Percentiles rank a stretch among this genome's conserved stretches.
Evolutionary conservation across 92 coral and sea anemone genomes (phyloP).

Genomic region (Galaxea fascicularis): DNA sequence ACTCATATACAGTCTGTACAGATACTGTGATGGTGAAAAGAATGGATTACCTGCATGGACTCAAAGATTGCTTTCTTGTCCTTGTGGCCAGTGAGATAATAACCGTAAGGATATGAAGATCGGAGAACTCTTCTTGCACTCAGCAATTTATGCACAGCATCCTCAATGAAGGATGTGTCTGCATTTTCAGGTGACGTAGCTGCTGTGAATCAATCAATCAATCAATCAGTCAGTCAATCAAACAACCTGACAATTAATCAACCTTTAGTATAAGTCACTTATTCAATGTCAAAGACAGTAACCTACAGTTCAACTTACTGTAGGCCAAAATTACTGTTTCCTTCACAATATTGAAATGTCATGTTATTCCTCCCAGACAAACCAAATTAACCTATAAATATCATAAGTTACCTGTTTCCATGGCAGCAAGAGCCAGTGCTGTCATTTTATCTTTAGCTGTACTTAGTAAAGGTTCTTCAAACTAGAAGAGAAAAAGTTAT

Average conservation of each 20-base stretch:
- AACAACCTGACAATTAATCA: not conserved
- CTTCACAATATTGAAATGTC: no score
- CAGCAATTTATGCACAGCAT: slow-evolving; percentile 88
- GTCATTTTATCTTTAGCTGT: slow-evolving; percentile 98
- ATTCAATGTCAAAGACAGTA: not conserved
- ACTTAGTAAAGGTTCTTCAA: slow-evolving; percentile 93
- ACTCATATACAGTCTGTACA: not conserved
- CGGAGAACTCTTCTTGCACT: slow-evolving; percentile 86
- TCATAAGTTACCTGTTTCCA: slow-evolving; percentile 82
- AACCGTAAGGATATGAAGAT: slow-evolving; percentile 94
- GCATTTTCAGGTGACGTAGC: slow-evolving; percentile 81
- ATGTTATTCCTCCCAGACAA: no score
- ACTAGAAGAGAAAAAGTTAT: slow-evolving; percentile 42
- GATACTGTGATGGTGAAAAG: no score
- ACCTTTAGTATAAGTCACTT: no score
- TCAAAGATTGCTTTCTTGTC: slow-evolving; percentile 97
- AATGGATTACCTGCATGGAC: slow-evolving; percentile 82
- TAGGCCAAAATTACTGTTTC: no score
- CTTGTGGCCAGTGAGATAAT: slow-evolving; percentile 83
- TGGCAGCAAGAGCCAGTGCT: slow-evolving; percentile 90
- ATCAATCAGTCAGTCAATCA: not conserved
- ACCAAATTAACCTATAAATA: not conserved
- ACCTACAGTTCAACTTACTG: not conserved
- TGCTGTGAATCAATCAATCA: slow-evolving; percentile 23
- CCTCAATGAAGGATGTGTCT: slow-evolving; percentile 92